phyloP scores from a whole-genome alignment of 2,888 invertebrate genomes.

The Gnatocerus cornutus region DNA sequence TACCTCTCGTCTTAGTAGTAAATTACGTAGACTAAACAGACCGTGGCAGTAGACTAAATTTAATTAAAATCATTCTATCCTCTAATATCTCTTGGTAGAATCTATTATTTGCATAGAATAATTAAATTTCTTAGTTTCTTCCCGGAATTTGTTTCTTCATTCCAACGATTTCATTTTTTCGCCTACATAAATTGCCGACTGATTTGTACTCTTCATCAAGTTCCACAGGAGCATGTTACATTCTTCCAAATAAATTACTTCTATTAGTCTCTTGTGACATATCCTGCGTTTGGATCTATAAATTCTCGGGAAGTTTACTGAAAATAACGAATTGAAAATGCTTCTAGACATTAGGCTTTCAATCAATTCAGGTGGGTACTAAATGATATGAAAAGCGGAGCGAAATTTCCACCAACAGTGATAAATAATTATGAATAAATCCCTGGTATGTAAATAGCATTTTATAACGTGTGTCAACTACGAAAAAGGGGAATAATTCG shows the following conservation, averaged over 20 bases:
- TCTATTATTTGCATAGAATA: conserved; percentile 39
- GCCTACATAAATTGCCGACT: conserved; percentile 36
- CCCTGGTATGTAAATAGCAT: too few species aligned
- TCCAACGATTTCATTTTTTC: conserved; percentile 30
- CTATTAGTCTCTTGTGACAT: conserved; percentile 52
- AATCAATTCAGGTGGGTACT: conserved; percentile 25
- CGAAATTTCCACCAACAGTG: neutral
- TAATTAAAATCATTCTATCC: conserved; percentile 39
- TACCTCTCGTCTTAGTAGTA: conserved; percentile 23
- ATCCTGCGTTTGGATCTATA: conserved; percentile 49
- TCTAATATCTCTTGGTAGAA: conserved; percentile 13
- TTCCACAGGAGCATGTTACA: conserved; percentile 46
- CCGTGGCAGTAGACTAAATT: conserved; percentile 34
- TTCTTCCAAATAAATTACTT: conserved; percentile 48
- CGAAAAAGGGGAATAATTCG: too few species aligned
- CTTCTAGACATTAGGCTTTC: conserved; percentile 42
- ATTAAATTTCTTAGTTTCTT: conserved; percentile 11
- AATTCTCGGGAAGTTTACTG: conserved; percentile 47
- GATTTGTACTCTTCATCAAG: conserved; percentile 47
- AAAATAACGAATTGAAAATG: conserved; percentile 50
- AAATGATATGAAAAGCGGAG: conserved; percentile 27
- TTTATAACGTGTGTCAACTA: too few species aligned
- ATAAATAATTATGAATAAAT: too few species aligned
- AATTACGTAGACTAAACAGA: conserved; percentile 36
- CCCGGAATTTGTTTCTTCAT: conserved; percentile 3